These are phyloP conservation scores for Calosoma granatense DNA, from an alignment of 1,140 invertebrate genomes.

Conservation along the genomic window DNA sequence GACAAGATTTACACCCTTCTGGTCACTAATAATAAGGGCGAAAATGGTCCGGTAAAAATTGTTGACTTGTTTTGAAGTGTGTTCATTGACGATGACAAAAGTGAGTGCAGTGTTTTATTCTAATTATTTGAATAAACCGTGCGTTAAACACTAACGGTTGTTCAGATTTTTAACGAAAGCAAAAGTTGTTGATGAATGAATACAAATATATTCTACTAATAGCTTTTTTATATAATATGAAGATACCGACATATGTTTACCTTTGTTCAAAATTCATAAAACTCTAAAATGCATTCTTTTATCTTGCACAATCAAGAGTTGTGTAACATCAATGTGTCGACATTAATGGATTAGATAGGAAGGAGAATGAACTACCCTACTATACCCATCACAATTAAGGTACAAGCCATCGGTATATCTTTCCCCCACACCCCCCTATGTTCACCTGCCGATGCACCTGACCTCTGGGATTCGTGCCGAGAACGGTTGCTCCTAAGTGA, in stretches of 20 bases:
- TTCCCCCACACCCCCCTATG: background rate
- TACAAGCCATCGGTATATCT: background rate
- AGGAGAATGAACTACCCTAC: background rate
- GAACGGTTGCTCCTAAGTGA: too few relatives aligned
- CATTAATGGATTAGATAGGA: background rate
- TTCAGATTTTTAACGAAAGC: background rate
- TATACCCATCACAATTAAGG: background rate
- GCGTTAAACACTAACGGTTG: background rate
- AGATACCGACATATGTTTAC: too few relatives aligned
- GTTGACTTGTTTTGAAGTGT: background rate
- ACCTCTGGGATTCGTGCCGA: too few relatives aligned
- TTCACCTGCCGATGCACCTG: background rate
- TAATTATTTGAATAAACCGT: background rate
- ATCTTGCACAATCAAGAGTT: background rate
- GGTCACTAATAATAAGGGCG: background rate
- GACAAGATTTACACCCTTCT: background rate
- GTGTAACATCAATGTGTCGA: background rate
- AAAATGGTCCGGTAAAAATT: background rate
- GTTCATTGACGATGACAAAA: background rate
- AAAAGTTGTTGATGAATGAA: background rate
- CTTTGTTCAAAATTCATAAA: too few relatives aligned
- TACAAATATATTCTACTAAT: background rate
- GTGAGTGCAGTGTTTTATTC: background rate
- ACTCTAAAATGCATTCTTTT: background rate
- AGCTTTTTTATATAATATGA: too few relatives aligned